These are phyloP conservation scores for Druceiella hillmani DNA, from an alignment of 2,888 invertebrate species.

Conservation along the genomic window DNA sequence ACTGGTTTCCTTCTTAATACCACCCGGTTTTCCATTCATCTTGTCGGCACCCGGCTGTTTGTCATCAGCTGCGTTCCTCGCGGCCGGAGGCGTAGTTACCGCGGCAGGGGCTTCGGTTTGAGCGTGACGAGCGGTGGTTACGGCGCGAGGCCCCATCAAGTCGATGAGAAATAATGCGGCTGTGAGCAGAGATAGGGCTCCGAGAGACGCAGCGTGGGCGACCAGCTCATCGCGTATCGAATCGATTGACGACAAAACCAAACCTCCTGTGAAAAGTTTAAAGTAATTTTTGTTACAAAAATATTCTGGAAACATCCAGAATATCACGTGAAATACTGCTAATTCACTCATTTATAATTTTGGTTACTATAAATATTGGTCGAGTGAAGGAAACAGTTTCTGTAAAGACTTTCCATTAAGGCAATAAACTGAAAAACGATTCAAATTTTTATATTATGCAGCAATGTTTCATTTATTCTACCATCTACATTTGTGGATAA, in stretches of 20 bases:
- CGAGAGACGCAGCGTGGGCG: conserved; percentile 67
- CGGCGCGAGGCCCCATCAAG: conserved; percentile 53
- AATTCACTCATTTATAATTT: too few relatives aligned
- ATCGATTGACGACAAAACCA: conserved; percentile 66
- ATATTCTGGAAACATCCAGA: neutral
- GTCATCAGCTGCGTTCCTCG: conserved; percentile 28
- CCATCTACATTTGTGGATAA: too few relatives aligned
- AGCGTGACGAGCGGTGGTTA: conserved; percentile 38
- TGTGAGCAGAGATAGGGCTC: conserved; percentile 59
- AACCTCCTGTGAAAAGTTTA: conserved; percentile 55
- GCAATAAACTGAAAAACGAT: too few relatives aligned
- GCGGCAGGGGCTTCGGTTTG: conserved; percentile 36
- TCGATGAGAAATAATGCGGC: conserved; percentile 65
- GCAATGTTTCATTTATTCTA: too few relatives aligned
- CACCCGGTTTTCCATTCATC: conserved; percentile 29
- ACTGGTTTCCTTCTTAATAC: conserved; percentile 30
- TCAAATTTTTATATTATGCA: too few relatives aligned
- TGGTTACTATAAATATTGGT: too few relatives aligned
- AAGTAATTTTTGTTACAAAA: conserved; percentile 4
- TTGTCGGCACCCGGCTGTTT: conserved; percentile 13
- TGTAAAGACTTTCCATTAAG: too few relatives aligned
- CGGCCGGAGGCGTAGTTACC: conserved; percentile 20
- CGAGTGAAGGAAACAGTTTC: too few relatives aligned
- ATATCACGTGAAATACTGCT: too few relatives aligned
- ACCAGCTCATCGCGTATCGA: conserved; percentile 61